Evolutionary conservation across 2,113 vertebrate species (phyloP), one percentile per base, ranked within the genome.

Genomic region (Nannospalax galili): DNA sequence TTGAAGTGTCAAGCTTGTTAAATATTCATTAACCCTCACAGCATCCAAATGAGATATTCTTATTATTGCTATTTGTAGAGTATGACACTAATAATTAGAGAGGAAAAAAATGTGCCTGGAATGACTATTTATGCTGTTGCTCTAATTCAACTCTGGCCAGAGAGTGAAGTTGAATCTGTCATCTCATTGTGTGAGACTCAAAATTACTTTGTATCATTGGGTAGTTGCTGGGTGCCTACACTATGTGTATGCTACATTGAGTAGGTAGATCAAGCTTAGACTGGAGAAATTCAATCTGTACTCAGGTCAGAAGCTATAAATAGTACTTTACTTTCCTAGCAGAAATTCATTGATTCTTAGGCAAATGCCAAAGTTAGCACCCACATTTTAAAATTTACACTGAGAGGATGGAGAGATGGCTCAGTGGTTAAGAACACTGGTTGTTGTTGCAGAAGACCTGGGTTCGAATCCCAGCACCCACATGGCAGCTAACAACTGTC

Each of bases 301-400:
- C 28, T 89, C 56, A 78, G 60, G n/a, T 45, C 84, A 45, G 77
- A 26, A 35, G n/a, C 22, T 75, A 77, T 80, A 75, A 93, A 93
- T 82, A 97, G 24, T 1, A 22, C 56, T 77, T 0, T 48, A 22
- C 11, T 81, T 67, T 70, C 42, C 52, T 87, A 88, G 40, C 82
- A 97, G 75, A 75, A 73, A 30, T n/a, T 17, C 52, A 88, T 16
- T 48, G 79, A 89, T 91, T 91, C 30, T 40, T 32, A 88, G 42
- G 37, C 42, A 65, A 91, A 67, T 70, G 37, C 75, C 85, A 82
- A 30, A 52, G 45, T 92, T 78, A 60, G 30, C 37, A 32, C 22
- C 12, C 7, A n/a, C n/a, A n/a, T n/a, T n/a, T n/a, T n/a, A n/a
- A n/a, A n/a, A n/a, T n/a, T n/a, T n/a, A n/a, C n/a, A n/a, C n/a